phyloP scores from a whole-genome alignment of 2,113 vertebrate genomes.

The Sylvia atricapilla region DNA sequence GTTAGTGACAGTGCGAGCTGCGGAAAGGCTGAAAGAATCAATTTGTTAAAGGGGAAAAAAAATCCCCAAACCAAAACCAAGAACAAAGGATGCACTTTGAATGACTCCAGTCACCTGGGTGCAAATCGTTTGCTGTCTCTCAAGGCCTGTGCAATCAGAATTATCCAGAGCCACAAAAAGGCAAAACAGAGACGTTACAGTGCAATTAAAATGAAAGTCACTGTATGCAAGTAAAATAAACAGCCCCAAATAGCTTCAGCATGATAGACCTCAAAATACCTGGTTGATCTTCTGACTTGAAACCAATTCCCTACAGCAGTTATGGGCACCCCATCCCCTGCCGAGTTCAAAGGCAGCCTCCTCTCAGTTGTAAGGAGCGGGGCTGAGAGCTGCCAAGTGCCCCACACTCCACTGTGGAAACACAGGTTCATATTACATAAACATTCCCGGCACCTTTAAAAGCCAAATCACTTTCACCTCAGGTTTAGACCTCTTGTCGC shows the following conservation, averaged over 20 bases:
- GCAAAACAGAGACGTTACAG: slow-evolving; percentile 20
- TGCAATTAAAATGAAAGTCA: slow-evolving; percentile 55
- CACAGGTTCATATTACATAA: slow-evolving; percentile 39
- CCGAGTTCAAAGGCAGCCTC: slow-evolving; percentile 73
- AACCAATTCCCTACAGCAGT: slow-evolving; percentile 60
- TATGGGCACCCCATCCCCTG: slow-evolving; percentile 34
- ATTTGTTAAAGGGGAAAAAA: not conserved
- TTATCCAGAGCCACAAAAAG: slow-evolving; percentile 22
- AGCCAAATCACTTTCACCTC: slow-evolving; percentile 46
- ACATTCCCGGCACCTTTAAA: slow-evolving; percentile 27
- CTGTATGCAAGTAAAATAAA: slow-evolving; percentile 51
- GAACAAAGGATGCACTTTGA: slow-evolving; percentile 19
- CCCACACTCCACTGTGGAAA: slow-evolving; percentile 56
- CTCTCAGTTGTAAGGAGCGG: slow-evolving; percentile 43
- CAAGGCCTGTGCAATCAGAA: not conserved
- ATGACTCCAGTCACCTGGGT: slow-evolving; percentile 14
- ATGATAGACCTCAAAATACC: slow-evolving; percentile 47
- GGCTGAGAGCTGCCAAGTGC: slow-evolving; percentile 58
- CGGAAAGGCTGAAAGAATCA: not conserved
- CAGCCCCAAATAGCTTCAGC: slow-evolving; percentile 8
- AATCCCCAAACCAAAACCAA: not conserved
- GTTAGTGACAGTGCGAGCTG: not conserved
- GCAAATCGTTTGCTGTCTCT: not conserved
- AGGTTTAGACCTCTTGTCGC: not conserved
- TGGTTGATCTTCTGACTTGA: slow-evolving; percentile 56